Base-by-base conservation (phyloP, 1,140 invertebrate genomes). In the Cherax quadricarinatus region DNA sequence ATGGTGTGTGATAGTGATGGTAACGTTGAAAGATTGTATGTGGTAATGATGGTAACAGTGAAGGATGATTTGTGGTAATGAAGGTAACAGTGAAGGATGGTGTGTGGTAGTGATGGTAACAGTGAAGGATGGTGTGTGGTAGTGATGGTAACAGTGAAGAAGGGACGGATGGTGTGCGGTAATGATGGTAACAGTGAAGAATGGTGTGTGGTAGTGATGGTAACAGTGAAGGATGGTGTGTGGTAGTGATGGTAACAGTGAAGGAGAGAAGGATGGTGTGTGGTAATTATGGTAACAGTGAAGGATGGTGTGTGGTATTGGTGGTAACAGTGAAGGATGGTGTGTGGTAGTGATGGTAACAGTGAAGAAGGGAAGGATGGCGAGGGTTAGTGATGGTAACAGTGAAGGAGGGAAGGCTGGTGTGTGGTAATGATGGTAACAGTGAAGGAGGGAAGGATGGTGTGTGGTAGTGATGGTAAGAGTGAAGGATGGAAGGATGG, bases 181-280 rank as follows among this genome's bases (percentile, higher is more conserved):
- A 57, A 48, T 79, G 73, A 79, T 41, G 30, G 75, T 79, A 24
- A 78, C 73, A 79, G 86, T 24, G 48, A 78, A 73, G 66, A 41
- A 66, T 41, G 30, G 30, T 41, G 66, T 73, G 41, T 41, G 85
- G 51, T 16, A 70, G 48, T 9, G n/a, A 51, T 49, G 3, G 30
- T n/a, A n/a, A n/a, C 30, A 41, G 30, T 80, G 10, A 80, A 60
- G 16, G 57, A 9, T 60, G 57, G 16, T 60, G 57, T 60, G 3
- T 60, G 57, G 57, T 60, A 60, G 57, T 9, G 57, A 60, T 9
- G 57, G 30, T 41, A 41, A 60, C 9, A 10, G 82, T n/a, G 82
- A 24, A 1, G 57, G 7, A 57, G 53, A 16, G 10, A 62, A 62
- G 6, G 12, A 84, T 12, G 24, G 30, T 41, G 4, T 12, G 82